A percentile compares a stretch with the other conserved stretches of the same genome.
Conservation (phyloP, 2,797 vertebrate species). For the Eremophila alpestris region DNA sequence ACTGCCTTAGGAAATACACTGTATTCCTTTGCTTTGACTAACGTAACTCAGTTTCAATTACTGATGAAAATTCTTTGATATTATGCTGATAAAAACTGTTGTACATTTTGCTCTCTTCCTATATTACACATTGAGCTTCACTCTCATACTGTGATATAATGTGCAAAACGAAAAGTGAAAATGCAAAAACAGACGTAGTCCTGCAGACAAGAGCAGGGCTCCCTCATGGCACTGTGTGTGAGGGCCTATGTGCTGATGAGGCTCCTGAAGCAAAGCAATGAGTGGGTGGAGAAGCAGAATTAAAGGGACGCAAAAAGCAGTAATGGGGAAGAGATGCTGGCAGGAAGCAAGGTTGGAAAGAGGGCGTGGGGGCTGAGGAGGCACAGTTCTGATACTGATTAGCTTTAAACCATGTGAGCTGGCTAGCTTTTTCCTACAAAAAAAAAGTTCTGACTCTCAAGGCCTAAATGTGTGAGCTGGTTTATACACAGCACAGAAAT, state of each 20-base stretch:
- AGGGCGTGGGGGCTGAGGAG: rapidly evolving
- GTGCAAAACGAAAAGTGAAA: not conserved
- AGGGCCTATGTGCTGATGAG: not conserved
- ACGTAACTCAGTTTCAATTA: slow-evolving; percentile 34
- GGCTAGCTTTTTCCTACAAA: not conserved
- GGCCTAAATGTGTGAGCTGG: not conserved
- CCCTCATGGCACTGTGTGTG: not conserved
- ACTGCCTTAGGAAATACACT: slow-evolving; percentile 16
- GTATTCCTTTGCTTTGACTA: slow-evolving; percentile 4
- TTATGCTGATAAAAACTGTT: not conserved
- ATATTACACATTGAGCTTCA: not conserved
- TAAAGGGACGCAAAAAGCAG: rapidly evolving
- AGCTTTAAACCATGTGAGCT: not conserved
- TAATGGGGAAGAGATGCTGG: rapidly evolving
- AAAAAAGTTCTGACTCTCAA: not conserved
- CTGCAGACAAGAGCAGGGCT: not conserved
- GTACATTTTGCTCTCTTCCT: not conserved
- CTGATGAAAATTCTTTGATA: slow-evolving; percentile 1
- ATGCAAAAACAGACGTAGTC: not conserved
- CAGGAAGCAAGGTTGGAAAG: not conserved
- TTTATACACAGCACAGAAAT: not conserved
- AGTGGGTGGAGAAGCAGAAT: no score
- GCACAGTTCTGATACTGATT: not conserved
- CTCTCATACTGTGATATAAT: not conserved
- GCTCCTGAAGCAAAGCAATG: not conserved